A percentile compares a stretch with the other conserved stretches of the same genome.
Conservation (phyloP, 2,888 invertebrate species). For the Pedicia rivosa region DNA sequence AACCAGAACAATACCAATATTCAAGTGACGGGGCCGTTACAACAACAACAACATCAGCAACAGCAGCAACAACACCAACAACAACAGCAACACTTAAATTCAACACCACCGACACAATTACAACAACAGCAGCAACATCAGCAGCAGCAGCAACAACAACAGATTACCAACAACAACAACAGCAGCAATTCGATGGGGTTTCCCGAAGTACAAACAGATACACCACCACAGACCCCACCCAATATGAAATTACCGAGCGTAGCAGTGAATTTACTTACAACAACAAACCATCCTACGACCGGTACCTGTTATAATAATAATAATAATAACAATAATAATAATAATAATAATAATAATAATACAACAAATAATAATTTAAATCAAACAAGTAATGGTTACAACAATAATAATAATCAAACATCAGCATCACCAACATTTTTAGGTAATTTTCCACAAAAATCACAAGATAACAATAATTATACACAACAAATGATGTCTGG, state of each 20-base stretch:
- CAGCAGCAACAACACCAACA: constrained; percentile 18
- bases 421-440: constrained; percentile 6
- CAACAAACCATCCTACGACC: constrained; percentile 35
- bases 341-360: constrained; percentile 8
- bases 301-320: constrained; percentile 33
- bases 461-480: constrained; percentile 16
- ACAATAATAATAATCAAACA: constrained; percentile 14
- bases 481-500: constrained; percentile 18
- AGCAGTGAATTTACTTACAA: constrained; percentile 51
- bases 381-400: constrained; percentile 16
- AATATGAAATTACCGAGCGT: constrained; percentile 81
- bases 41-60: constrained; percentile 31
- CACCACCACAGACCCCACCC: constrained; percentile 87
- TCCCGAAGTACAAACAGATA: constrained; percentile 74
- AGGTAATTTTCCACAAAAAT: constrained; percentile 15
- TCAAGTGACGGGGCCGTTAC: constrained; percentile 17
- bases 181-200: constrained; percentile 44
- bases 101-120: background rate
- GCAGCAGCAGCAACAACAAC: constrained; percentile 7
- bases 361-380: constrained; percentile 13
- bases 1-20: constrained; percentile 11
- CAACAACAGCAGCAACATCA: too few relatives aligned
- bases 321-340: constrained; percentile 15
- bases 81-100: constrained; percentile 20
- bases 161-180: constrained; percentile 5